Evolutionary conservation across 2,888 invertebrate species (phyloP), one percentile per base, ranked within the genome.

Genomic region (Drosophila neotestacea): DNA sequence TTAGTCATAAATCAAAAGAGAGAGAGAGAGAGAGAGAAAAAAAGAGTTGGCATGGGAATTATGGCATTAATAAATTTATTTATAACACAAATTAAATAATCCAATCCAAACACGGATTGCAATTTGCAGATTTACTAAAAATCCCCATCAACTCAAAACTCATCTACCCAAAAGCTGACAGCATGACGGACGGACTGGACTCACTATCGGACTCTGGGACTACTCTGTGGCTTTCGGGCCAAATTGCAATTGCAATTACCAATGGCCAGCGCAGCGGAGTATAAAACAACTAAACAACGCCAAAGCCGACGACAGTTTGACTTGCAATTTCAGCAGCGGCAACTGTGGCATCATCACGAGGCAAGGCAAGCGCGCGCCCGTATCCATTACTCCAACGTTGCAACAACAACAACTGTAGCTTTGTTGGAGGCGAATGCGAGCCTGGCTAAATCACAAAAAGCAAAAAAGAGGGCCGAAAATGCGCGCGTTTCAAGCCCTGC

Each of bases 61-160:
- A 73, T 69, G 66, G 65, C 65, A 73, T 77, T 77, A 81, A 85
- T 79, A 88, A 88, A 86, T 85, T 86, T 85, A 88, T 88, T 85
- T 86, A 88, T 85, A 85, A 85, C 88, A 72, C 77, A 85, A 86
- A 86, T 86, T 87, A 86, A 88, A 86, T 83, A 85, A 87, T 72
- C 73, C 70, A 71, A 80, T 68, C 66, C 73, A 73, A 62, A 65
- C 72, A 73, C 81, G 70, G 83, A 74, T 77, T 77, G 88, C 85
- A 85, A 85, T 86, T 85, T 87, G 77, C 79, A 64, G 84, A 76
- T 78, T 82, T 77, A 55, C 66, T 47, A 36, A 63, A 38, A 51
- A 39, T 13, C 9, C 32, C 32, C 47, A 2, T 28, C 22, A 56
- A 36, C 39, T 22, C 22, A 51, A 67, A 73, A 63, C 65, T 72